These are phyloP conservation scores for Allacma fusca DNA, from an alignment of 2,888 invertebrate genomes.

Conservation along the genomic window DNA sequence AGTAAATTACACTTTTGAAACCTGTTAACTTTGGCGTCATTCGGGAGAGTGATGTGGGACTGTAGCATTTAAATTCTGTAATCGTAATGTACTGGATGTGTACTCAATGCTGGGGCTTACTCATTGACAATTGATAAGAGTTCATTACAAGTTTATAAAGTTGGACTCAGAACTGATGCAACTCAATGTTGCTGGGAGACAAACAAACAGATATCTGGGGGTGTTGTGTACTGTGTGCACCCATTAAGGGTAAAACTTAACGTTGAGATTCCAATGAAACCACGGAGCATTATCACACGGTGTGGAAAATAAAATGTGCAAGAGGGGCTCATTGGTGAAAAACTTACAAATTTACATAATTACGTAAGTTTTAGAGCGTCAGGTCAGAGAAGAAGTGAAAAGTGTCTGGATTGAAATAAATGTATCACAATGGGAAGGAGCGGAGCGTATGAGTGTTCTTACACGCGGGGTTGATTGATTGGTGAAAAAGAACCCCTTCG, in stretches of 20 bases:
- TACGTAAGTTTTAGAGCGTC: background rate
- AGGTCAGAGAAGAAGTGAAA: background rate
- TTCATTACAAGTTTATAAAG: background rate
- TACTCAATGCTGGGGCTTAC: background rate
- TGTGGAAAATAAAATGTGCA: too few relatives aligned
- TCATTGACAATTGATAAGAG: background rate
- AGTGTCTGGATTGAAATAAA: background rate
- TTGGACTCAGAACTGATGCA: background rate
- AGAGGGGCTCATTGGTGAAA: too few relatives aligned
- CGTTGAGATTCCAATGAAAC: too few relatives aligned
- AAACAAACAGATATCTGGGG: too few relatives aligned
- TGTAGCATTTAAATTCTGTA: background rate
- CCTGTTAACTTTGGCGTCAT: background rate
- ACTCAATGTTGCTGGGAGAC: background rate
- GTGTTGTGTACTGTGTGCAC: too few relatives aligned
- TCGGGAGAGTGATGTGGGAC: background rate
- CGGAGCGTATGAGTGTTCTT: background rate
- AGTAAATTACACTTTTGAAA: slow-evolving; percentile 4
- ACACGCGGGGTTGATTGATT: background rate
- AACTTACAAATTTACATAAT: background rate
- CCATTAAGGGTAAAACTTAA: too few relatives aligned
- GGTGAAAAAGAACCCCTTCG: background rate
- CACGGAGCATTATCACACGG: too few relatives aligned
- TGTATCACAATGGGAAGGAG: slow-evolving; percentile 1
- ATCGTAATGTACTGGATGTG: background rate